These are phyloP conservation scores for Cartodere bifasciata DNA, from an alignment of 2,888 invertebrate genomes.

Conservation along the genomic window DNA sequence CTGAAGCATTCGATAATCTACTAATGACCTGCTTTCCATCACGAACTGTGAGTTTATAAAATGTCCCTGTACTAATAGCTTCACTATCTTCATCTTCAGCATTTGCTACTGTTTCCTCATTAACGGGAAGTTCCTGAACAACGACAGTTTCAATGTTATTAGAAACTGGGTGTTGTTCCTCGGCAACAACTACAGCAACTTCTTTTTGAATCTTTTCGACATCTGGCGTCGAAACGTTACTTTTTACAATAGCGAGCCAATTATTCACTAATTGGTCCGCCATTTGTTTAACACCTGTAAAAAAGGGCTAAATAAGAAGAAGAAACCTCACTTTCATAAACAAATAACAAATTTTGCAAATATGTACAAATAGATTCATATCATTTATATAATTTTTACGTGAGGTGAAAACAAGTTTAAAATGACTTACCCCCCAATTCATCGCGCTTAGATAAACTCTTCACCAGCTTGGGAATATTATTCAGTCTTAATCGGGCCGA, in stretches of 20 bases:
- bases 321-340: neutral
- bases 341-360: neutral
- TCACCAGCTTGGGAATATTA: slow-evolving; percentile 83
- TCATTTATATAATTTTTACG: neutral
- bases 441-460: slow-evolving; percentile 71
- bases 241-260: slow-evolving; percentile 83
- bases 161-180: slow-evolving; percentile 8
- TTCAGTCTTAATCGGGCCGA: slow-evolving; percentile 83
- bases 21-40: slow-evolving; percentile 61
- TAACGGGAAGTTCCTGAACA: slow-evolving; percentile 7
- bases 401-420: slow-evolving; percentile 1
- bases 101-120: slow-evolving; percentile 6
- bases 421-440: slow-evolving; percentile 61
- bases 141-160: slow-evolving; percentile 12
- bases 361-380: neutral
- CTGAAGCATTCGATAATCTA: slow-evolving; percentile 34
- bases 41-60: slow-evolving; percentile 54
- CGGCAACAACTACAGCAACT: slow-evolving; percentile 7
- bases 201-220: slow-evolving; percentile 6
- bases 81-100: slow-evolving; percentile 10
- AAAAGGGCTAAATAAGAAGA: slow-evolving; percentile 4
- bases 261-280: slow-evolving; percentile 76
- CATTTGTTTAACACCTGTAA: slow-evolving; percentile 61
- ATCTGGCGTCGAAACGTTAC: slow-evolving; percentile 28
- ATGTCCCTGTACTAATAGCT: slow-evolving; percentile 22